A percentile compares a stretch with the other conserved stretches of the same genome.
These are phyloP conservation scores for Ypsolopha sequella DNA, from an alignment of 2,888 invertebrate species.

Conservation along the genomic window DNA sequence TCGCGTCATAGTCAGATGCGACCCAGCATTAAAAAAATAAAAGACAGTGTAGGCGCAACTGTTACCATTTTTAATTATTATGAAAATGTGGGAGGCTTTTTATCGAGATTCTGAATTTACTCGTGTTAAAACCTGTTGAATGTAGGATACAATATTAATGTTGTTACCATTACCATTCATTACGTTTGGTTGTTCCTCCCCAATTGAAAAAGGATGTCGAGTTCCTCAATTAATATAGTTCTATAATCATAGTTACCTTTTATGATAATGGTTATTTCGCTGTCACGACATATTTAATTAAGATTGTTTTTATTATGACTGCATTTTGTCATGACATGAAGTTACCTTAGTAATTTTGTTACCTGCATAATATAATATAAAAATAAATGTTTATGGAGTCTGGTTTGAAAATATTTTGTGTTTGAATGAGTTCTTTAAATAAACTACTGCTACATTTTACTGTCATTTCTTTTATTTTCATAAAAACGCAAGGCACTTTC, in stretches of 20 bases:
- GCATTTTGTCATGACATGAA: slow-evolving; percentile 21
- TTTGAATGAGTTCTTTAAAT: slow-evolving; percentile 14
- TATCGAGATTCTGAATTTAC: too few relatives aligned
- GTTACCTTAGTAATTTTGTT: slow-evolving; percentile 31
- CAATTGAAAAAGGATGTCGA: background rate
- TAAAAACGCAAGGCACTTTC: background rate
- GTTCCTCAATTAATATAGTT: background rate
- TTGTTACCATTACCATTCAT: background rate
- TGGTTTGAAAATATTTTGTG: slow-evolving; percentile 15
- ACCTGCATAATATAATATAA: slow-evolving; percentile 16
- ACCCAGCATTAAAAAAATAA: too few relatives aligned
- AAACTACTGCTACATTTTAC: slow-evolving; percentile 11
- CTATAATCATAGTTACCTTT: slow-evolving; percentile 4
- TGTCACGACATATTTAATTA: background rate
- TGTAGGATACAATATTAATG: background rate
- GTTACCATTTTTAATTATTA: too few relatives aligned
- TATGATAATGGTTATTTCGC: slow-evolving; percentile 1
- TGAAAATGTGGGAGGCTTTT: too few relatives aligned
- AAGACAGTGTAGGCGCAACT: too few relatives aligned
- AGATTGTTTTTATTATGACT: slow-evolving; percentile 9
- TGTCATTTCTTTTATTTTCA: slow-evolving; percentile 5
- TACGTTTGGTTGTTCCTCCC: too few relatives aligned
- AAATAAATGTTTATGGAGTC: slow-evolving; percentile 12
- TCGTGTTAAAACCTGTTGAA: background rate
- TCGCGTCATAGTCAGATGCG: too few relatives aligned